Evolutionary conservation across 92 coral and sea anemone genomes (phyloP).

Genomic region (Zoanthus solanderi): DNA sequence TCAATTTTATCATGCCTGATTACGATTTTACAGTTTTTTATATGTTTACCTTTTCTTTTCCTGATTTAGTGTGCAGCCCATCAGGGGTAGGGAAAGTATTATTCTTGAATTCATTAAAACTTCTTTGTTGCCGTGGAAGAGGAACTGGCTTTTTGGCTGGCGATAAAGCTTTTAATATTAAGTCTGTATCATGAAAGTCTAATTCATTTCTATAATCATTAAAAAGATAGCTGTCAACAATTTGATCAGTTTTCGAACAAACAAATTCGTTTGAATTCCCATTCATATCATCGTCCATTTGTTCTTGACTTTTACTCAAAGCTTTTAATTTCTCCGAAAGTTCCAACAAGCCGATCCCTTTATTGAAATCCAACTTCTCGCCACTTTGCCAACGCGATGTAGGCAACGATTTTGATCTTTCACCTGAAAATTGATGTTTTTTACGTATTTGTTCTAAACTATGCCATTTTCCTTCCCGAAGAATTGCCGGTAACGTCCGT

Average conservation of each 20-base stretch:
- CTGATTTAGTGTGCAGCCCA: background rate
- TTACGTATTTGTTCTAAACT: conserved; percentile 85
- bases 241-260: conserved; percentile 30
- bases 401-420: conserved; percentile 75
- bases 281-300: conserved; percentile 45
- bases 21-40: too few species aligned
- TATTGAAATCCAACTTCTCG: conserved; percentile 58
- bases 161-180: conserved; percentile 17
- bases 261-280: conserved; percentile 13
- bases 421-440: conserved; percentile 73
- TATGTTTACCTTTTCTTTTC: background rate
- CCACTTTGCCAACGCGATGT: conserved; percentile 75
- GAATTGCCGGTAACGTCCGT: conserved; percentile 70
- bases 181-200: conserved; percentile 44
- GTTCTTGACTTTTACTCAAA: conserved; percentile 70
- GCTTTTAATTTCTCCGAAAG: conserved; percentile 89
- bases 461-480: conserved; percentile 88
- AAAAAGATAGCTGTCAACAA: conserved; percentile 37
- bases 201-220: conserved; percentile 65
- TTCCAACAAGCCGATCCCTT: conserved; percentile 76
- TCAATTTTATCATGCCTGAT: too few species aligned
- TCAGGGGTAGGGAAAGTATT: background rate
- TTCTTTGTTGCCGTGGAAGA: conserved; percentile 45
- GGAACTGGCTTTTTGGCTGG: conserved; percentile 49
- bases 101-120: background rate